Percentiles rank a stretch among this genome's conserved stretches.
phyloP scores from a whole-genome alignment of 2,888 invertebrate species.

The Tetropium fuscum region DNA sequence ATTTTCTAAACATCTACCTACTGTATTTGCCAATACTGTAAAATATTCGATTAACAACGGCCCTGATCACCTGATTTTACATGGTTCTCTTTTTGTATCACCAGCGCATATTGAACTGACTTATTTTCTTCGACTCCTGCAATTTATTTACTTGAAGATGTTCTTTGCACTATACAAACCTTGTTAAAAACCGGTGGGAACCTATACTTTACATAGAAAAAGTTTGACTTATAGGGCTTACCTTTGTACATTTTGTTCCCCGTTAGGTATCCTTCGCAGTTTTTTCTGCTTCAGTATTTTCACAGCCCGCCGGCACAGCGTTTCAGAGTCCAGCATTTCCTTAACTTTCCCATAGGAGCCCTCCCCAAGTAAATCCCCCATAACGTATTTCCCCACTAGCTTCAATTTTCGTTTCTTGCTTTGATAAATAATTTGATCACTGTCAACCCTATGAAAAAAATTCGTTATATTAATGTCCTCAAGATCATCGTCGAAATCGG shows the following conservation, averaged over 20 bases:
- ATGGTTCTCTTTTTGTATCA: no score
- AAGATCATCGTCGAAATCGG: slow-evolving; percentile 78
- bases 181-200: no score
- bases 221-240: slow-evolving; percentile 59
- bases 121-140: no score
- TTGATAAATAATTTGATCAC: slow-evolving; percentile 95
- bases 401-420: slow-evolving; percentile 90
- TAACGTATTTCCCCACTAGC: slow-evolving; percentile 96
- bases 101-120: no score
- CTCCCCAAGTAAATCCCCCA: slow-evolving; percentile 97
- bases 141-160: no score
- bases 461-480: slow-evolving; percentile 76
- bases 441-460: slow-evolving; percentile 95
- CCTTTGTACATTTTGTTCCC: slow-evolving; percentile 96
- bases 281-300: slow-evolving; percentile 97
- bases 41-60: no score
- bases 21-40: no score
- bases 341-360: slow-evolving; percentile 99
- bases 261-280: slow-evolving; percentile 94
- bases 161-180: no score
- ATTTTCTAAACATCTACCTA: no score
- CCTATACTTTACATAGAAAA: no score
- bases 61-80: no score
- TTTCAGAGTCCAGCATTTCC: slow-evolving; percentile 94
- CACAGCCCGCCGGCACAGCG: slow-evolving; percentile 91